Conservation (phyloP, 2,888 invertebrate species). For the Drosophila helvetica region DNA sequence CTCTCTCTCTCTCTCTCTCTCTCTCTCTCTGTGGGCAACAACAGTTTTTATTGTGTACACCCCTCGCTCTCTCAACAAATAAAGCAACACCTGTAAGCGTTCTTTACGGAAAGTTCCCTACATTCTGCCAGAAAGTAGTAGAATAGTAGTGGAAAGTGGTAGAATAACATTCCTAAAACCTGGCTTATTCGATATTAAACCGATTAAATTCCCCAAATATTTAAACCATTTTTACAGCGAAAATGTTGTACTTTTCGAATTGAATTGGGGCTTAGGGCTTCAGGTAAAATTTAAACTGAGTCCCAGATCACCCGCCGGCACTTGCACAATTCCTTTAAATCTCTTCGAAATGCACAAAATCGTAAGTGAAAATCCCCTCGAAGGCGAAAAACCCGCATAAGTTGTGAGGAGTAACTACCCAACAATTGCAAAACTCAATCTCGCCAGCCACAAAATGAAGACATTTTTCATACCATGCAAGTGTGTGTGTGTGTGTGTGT, state of each 20-base stretch:
- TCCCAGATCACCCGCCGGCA: background rate
- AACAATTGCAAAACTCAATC: conserved; percentile 43
- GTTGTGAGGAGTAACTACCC: conserved; percentile 3
- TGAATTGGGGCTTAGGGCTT: background rate
- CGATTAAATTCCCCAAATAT: background rate
- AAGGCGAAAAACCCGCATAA: conserved; percentile 13
- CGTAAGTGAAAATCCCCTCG: conserved; percentile 15
- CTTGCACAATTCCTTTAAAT: background rate
- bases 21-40: no score
- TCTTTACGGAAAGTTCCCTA: no score
- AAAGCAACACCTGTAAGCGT: no score
- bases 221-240: background rate
- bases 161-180: no score
- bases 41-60: no score
- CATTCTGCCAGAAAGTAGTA: no score
- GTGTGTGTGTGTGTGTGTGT: conserved; percentile 21
- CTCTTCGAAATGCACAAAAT: background rate
- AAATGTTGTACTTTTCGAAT: background rate
- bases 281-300: conserved; percentile 1
- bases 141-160: no score
- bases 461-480: conserved; percentile 62
- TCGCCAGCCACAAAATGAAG: conserved; percentile 49
- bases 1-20: no score
- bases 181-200: no score
- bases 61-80: no score